A percentile compares a stretch with the other conserved stretches of the same genome.
These are phyloP conservation scores for Folsomia candida DNA, from an alignment of 2,888 invertebrate genomes.

Conservation along the genomic window DNA sequence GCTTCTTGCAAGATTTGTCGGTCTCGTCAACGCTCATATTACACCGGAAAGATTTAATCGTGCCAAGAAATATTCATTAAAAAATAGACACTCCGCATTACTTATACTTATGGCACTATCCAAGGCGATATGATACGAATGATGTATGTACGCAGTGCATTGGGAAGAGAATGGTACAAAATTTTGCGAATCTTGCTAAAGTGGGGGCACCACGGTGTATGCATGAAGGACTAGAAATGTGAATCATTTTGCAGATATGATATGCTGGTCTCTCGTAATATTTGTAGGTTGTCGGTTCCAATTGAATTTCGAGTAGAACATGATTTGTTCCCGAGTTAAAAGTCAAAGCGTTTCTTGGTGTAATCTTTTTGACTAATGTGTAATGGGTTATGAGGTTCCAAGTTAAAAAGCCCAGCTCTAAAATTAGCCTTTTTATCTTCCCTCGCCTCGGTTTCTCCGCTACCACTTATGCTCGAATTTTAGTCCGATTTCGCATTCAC, in stretches of 20 bases:
- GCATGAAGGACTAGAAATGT: too few species aligned
- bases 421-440: constrained; percentile 31
- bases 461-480: neutral
- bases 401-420: constrained; percentile 23
- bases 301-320: neutral
- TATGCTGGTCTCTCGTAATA: too few species aligned
- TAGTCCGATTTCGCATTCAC: neutral
- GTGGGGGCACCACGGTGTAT: too few species aligned
- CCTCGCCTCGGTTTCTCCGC: neutral
- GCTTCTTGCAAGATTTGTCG: too few species aligned
- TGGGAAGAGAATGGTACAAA: too few species aligned
- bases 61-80: too few species aligned
- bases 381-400: constrained; percentile 9
- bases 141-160: neutral
- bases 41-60: too few species aligned
- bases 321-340: neutral
- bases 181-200: neutral
- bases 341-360: too few species aligned
- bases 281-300: neutral
- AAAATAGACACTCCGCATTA: neutral
- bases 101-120: too few species aligned
- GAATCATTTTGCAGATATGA: neutral
- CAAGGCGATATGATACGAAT: neutral
- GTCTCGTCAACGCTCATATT: too few species aligned
- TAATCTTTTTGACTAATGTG: constrained; percentile 36